Base-by-base conservation (phyloP, 2,113 vertebrate genomes). In the Gasterosteus nipponicus region DNA sequence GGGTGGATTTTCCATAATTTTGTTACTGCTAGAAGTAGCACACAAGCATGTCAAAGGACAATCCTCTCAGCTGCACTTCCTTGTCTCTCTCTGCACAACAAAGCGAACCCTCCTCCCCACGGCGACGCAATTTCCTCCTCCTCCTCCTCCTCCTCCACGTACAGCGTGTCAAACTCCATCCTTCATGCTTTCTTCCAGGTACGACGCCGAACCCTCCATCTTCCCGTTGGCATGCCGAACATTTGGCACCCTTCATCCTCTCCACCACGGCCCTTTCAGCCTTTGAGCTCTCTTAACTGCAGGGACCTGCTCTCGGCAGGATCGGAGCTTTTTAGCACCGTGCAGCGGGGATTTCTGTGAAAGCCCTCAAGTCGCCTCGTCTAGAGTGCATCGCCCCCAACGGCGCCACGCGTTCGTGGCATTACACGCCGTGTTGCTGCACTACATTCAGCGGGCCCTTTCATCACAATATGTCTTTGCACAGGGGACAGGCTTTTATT, bases 361-460 rank as follows among this genome's bases (percentile, higher is more conserved):
- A 69, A 85, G 60, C 63, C 68, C 69, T 73, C 72, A 59, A 3
- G 54, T 74, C 49, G 54, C 77, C 75, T 79, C 31, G 68, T 66
- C 69, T 35, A 8, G 26, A 47, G 39, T 61, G 33, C 64, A 56
- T 22, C 57, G 73, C 70, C 64, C 65, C 62, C 62, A 16, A 14
- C 71, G 29, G 54, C 62, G 41, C 29, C 16, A 0, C 35, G 59
- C 31, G 57, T 35, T 70, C 73, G 8, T 33, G 0, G 33, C 49
- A 11, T 8, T n/a, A 22, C n/a, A 46, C 31, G 8, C 35, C 0
- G 65, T 22, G 42, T 63, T 49, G 58, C 66, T 51, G 77, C 70
- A 4, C 39, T 10, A 41, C 51, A 57, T 69, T 59, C 58, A 54
- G 35, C 31, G 56, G 3, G 42, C 53, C 0, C 53, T 74, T 33